A percentile compares a stretch with the other conserved stretches of the same genome.
These are phyloP conservation scores for Tetramorium parvispinum DNA, from an alignment of 1,140 invertebrate genomes.

Conservation along the genomic window DNA sequence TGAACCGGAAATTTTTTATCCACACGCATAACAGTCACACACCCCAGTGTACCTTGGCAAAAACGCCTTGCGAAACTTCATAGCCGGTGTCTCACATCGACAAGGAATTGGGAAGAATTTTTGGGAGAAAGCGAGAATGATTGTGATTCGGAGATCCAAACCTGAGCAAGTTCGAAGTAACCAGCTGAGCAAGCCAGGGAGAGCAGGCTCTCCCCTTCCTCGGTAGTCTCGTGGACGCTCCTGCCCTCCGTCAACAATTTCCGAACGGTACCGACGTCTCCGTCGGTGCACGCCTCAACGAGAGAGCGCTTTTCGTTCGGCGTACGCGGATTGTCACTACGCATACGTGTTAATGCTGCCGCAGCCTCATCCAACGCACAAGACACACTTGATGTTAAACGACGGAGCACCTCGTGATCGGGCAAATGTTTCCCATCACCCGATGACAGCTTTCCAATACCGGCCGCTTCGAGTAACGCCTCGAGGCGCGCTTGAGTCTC, in stretches of 20 bases:
- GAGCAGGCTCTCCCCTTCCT: constrained; percentile 96
- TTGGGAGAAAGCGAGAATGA: not conserved
- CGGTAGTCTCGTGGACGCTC: constrained; percentile 96
- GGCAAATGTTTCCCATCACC: constrained; percentile 93
- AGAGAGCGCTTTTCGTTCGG: constrained; percentile 88
- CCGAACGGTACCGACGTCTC: constrained; percentile 95
- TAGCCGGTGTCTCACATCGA: not conserved
- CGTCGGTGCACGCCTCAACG: constrained; percentile 96
- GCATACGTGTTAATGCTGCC: constrained; percentile 97
- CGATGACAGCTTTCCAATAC: constrained; percentile 90
- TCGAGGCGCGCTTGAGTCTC: constrained; percentile 95
- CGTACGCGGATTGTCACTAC: constrained; percentile 91
- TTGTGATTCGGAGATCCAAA: constrained; percentile 78
- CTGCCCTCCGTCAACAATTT: constrained; percentile 96
- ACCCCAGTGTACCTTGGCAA: not conserved
- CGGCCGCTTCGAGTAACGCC: constrained; percentile 95
- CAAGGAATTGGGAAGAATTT: no score
- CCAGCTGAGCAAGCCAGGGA: constrained; percentile 97
- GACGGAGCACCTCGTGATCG: constrained; percentile 93
- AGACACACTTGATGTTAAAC: constrained; percentile 95
- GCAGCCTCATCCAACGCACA: constrained; percentile 98
- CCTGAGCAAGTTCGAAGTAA: constrained; percentile 97
- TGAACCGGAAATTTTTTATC: constrained; percentile 29
- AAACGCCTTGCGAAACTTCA: not conserved
- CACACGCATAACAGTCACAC: not conserved